A percentile compares a stretch with the other conserved stretches of the same genome.
These are phyloP conservation scores for Perca schrenkii DNA, from an alignment of 2,113 vertebrate genomes.

Conservation along the genomic window DNA sequence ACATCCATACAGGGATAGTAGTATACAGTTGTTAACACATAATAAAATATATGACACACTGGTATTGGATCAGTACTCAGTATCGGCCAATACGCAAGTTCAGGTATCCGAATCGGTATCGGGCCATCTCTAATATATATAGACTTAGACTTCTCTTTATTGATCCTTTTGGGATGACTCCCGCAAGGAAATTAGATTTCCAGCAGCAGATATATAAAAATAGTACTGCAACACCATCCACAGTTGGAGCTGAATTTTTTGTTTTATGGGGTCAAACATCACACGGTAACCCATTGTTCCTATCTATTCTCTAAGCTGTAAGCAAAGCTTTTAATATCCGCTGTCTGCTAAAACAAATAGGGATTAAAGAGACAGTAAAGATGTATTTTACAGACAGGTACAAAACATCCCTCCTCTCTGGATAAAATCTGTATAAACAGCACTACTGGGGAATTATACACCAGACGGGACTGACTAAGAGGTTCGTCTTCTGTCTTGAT, in stretches of 20 bases:
- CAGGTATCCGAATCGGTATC: too few relatives aligned
- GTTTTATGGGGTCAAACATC: constrained; percentile 19
- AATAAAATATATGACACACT: too few relatives aligned
- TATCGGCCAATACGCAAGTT: too few relatives aligned
- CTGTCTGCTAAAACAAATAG: constrained; percentile 35
- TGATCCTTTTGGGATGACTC: too few relatives aligned
- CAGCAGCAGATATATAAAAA: too few relatives aligned
- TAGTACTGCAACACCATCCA: neutral
- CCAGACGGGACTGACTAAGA: neutral
- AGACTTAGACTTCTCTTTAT: too few relatives aligned
- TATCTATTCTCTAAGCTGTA: constrained; percentile 21
- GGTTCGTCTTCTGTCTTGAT: neutral
- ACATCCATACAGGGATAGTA: too few relatives aligned
- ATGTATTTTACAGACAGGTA: constrained; percentile 11
- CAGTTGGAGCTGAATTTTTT: neutral
- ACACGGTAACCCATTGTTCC: constrained; percentile 20
- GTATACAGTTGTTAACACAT: too few relatives aligned
- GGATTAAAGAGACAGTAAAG: constrained; percentile 39
- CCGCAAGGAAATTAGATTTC: too few relatives aligned
- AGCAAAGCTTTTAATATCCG: constrained; percentile 40
- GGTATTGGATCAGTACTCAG: too few relatives aligned
- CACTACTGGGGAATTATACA: neutral
- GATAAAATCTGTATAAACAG: neutral
- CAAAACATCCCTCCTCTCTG: constrained; percentile 15
- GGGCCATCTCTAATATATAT: too few relatives aligned